Conservation (phyloP, 1,140 invertebrate genomes). For the Listronotus bonariensis region DNA sequence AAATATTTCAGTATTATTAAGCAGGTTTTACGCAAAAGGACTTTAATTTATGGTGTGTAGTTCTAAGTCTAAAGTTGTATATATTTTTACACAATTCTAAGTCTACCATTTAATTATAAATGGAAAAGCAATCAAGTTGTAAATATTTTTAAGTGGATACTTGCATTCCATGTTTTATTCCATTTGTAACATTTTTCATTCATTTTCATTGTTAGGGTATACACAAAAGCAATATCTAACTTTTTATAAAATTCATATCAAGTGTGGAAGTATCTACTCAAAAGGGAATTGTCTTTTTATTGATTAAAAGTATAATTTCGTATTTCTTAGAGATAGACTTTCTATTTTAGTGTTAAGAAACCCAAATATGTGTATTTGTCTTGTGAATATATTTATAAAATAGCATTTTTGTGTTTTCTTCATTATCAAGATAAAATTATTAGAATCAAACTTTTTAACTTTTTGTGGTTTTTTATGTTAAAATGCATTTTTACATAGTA, state of each 20-base stretch:
- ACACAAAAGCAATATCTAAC: constrained; percentile 41
- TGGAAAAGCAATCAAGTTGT: constrained; percentile 44
- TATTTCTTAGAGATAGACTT: constrained; percentile 48
- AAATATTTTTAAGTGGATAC: constrained; percentile 43
- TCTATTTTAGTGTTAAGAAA: constrained; percentile 50
- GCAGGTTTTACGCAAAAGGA: neutral
- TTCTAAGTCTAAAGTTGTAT: constrained; percentile 22
- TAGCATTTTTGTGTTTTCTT: constrained; percentile 28
- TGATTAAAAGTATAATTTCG: constrained; percentile 40
- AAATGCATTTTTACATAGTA: no score
- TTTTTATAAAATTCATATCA: constrained; percentile 39
- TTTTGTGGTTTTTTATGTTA: no score
- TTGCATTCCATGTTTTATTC: constrained; percentile 29
- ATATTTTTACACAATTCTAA: constrained; percentile 41
- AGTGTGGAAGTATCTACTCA: constrained; percentile 43
- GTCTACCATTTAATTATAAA: constrained; percentile 15
- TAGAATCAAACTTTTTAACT: no score
- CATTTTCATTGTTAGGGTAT: constrained; percentile 26
- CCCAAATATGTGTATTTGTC: constrained; percentile 53
- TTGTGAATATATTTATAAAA: constrained; percentile 57
- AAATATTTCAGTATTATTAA: constrained; percentile 7
- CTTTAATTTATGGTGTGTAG: neutral
- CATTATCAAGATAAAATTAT: no score
- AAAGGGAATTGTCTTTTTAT: constrained; percentile 35
- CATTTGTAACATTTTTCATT: constrained; percentile 27